A percentile compares a stretch with the other conserved stretches of the same genome.
phyloP scores from a whole-genome alignment of 2,113 vertebrate species.

The Malurus melanocephalus region DNA sequence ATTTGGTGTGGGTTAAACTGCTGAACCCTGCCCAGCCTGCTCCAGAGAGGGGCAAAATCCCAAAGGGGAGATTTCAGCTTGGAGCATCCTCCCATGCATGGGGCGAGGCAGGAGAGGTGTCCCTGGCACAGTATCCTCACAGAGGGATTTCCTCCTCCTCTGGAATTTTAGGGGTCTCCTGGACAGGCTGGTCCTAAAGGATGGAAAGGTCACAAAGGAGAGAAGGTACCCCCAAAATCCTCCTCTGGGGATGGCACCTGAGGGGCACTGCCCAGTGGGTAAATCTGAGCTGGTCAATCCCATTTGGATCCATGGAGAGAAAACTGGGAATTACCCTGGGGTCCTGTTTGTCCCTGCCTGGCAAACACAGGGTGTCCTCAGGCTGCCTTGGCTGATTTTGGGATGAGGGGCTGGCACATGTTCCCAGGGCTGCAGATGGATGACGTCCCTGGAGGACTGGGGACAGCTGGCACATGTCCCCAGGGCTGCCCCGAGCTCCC shows the following conservation, averaged over 20 bases:
- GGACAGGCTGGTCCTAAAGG: slow-evolving; percentile 77
- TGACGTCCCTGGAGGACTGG: no score
- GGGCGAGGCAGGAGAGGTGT: not conserved
- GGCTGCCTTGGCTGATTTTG: not conserved
- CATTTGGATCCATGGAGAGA: rapidly evolving
- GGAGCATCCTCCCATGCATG: not conserved
- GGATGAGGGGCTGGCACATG: not conserved
- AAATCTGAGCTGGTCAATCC: not conserved
- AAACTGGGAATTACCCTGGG: not conserved
- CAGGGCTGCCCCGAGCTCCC: not conserved
- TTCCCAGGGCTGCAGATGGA: not conserved
- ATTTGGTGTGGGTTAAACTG: not conserved
- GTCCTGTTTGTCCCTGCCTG: not conserved
- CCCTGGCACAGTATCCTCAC: not conserved
- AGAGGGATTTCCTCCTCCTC: not conserved
- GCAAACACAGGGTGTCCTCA: not conserved
- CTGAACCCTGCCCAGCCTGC: not conserved
- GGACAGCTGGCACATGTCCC: not conserved
- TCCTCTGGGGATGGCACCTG: not conserved
- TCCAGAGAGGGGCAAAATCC: not conserved
- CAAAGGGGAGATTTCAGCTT: not conserved
- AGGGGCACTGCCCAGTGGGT: rapidly evolving
- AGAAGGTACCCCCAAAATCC: slow-evolving; percentile 70
- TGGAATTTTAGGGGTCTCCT: slow-evolving; percentile 68
- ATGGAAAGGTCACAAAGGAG: slow-evolving; percentile 75